Evolutionary conservation across 2,113 vertebrate genomes (phyloP), one percentile per base, ranked within the genome.

Genomic region (Glaucomys volans): DNA sequence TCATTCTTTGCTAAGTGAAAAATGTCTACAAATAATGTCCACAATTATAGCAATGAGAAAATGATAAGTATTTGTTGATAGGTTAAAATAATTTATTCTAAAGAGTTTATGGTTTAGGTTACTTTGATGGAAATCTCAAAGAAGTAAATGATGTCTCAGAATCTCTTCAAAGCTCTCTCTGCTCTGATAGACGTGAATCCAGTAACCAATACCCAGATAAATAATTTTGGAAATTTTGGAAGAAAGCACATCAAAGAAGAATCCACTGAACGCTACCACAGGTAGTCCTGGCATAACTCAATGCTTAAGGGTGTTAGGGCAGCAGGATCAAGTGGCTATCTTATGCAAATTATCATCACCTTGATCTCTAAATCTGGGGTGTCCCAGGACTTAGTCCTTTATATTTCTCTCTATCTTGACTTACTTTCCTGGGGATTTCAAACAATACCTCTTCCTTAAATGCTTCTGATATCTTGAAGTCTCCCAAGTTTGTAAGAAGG

Each of bases 71-170:
- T 20, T n/a, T 94, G 30, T 42, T 89, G 50, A 57, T 17, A 76
- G 12, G 37, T 30, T 64, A 9, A 88, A 85, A 17, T 59, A 84
- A 35, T 95, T 91, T 50, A n/a, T 81, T 64, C 26, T 80, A 90
- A 81, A 76, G 66, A 88, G 52, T 82, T 69, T 35, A 84, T 37
- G 26, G 14, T 16, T 77, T 92, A 30, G n/a, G 14, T 80, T 82
- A 94, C 18, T 80, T 80, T 64, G 32, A 80, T 26, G 1, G 28
- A 93, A 96, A 95, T 76, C 5, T 7, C 85, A 92, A 91, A 96
- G 20, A 95, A 85, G 8, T 28, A 17, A 97, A 84, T 71, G 26
- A 40, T 59, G 11, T 37, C 44, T 72, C 22, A 42, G 30, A 71
- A 71, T 14, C 16, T 84, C 26, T 66, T 84, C 52, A 64, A 1